Percentiles rank a stretch among this genome's conserved stretches.
Conservation (phyloP, 2,113 vertebrate genomes). For the Leiothrix lutea region DNA sequence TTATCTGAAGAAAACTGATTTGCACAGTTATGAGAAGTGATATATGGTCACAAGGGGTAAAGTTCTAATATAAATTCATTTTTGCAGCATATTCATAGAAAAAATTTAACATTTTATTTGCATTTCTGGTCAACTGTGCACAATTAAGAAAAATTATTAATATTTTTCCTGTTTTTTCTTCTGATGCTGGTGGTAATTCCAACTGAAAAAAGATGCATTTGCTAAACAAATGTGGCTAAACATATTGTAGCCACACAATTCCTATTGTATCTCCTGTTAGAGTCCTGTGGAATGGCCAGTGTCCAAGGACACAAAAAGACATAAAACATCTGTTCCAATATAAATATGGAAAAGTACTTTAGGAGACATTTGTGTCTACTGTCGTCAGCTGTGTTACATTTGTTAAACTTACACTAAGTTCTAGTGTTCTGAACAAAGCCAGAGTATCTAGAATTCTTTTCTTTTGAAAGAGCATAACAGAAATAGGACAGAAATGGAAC, state of each 20-base stretch:
- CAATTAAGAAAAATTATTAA: background rate
- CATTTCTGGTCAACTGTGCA: background rate
- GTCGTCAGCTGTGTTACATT: constrained; percentile 44
- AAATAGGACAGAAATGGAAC: background rate
- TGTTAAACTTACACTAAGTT: constrained; percentile 25
- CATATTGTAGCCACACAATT: background rate
- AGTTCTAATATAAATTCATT: background rate
- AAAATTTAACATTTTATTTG: background rate
- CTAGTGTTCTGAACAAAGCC: background rate
- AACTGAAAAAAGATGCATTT: background rate
- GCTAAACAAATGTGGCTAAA: background rate
- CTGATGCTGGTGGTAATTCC: background rate
- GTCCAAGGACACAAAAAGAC: constrained; percentile 29
- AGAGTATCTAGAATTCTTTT: background rate
- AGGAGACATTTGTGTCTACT: constrained; percentile 4
- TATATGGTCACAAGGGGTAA: background rate
- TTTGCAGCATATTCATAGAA: background rate
- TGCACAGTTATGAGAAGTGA: background rate
- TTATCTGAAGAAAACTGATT: background rate
- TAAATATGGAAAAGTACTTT: constrained; percentile 51
- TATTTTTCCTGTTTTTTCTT: background rate
- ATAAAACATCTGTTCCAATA: constrained; percentile 45
- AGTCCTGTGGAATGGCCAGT: constrained; percentile 16
- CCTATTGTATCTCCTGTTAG: background rate
- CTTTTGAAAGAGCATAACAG: background rate